A percentile compares a stretch with the other conserved stretches of the same genome.
Conservation (phyloP, 2,113 vertebrate species). For the Picathartes gymnocephalus region DNA sequence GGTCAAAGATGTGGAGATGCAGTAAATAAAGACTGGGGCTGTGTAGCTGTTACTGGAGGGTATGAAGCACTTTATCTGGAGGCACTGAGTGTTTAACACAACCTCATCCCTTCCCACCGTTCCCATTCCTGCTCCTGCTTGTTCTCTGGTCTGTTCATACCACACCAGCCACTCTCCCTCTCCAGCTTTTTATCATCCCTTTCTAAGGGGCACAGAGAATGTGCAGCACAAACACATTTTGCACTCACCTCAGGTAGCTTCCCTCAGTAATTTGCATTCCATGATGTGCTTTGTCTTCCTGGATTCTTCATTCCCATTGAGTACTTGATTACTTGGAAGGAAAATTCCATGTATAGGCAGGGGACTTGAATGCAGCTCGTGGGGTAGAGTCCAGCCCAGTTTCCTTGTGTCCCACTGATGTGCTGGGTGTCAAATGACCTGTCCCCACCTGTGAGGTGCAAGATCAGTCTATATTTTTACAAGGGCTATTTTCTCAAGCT, state of each 20-base stretch:
- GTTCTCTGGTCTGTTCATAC: background rate
- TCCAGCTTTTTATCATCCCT: background rate
- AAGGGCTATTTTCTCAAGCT: background rate
- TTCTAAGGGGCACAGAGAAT: background rate
- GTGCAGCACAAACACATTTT: background rate
- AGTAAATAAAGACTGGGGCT: background rate
- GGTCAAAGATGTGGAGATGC: background rate
- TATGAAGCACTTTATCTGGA: background rate
- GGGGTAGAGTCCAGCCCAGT: background rate
- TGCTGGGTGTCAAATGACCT: background rate
- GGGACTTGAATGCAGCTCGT: background rate
- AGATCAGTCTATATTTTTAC: background rate
- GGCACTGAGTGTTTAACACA: background rate
- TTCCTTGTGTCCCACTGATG: background rate
- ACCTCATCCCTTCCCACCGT: background rate
- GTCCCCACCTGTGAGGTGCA: background rate
- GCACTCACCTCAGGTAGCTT: rapidly evolving
- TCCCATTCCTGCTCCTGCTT: background rate
- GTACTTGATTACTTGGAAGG: background rate
- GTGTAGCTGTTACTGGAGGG: background rate
- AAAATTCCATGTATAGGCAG: background rate
- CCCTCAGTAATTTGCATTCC: background rate
- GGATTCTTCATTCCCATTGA: background rate
- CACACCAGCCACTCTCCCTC: background rate
- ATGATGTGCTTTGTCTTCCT: background rate